Percentiles rank a stretch among this genome's conserved stretches.
Conservation (phyloP, 2,888 invertebrate genomes). For the Tipula helvola region DNA sequence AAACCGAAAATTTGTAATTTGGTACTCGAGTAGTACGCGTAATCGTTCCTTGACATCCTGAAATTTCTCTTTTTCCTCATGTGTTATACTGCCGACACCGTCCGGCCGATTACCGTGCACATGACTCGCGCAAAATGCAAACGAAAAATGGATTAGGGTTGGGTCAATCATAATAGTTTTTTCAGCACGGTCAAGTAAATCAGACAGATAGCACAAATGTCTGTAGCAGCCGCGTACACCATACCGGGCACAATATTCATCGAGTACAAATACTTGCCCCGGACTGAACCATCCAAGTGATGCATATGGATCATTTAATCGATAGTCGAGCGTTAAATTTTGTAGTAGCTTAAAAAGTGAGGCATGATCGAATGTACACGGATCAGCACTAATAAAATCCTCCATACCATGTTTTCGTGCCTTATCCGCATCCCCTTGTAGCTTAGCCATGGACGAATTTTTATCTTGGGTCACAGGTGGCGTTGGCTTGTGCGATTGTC, state of each 20-base stretch:
- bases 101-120: conserved; percentile 99
- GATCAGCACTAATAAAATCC: conserved; percentile 98
- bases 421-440: conserved; percentile 63
- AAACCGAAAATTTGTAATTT: conserved; percentile 98
- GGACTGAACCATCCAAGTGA: conserved; percentile 99
- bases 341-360: conserved; percentile 85
- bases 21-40: conserved; percentile 83
- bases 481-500: conserved; percentile 97
- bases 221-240: conserved; percentile 95
- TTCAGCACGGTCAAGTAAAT: conserved; percentile 89
- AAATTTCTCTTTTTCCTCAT: conserved; percentile 96
- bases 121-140: conserved; percentile 98
- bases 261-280: conserved; percentile 95
- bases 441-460: conserved; percentile 73
- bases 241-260: conserved; percentile 95
- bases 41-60: conserved; percentile 94
- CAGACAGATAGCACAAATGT: conserved; percentile 90
- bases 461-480: conserved; percentile 82
- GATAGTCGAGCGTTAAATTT: conserved; percentile 84
- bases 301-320: conserved; percentile 95
- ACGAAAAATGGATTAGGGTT: conserved; percentile 96
- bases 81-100: conserved; percentile 96
- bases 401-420: conserved; percentile 99
- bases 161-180: conserved; percentile 94
- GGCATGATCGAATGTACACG: conserved; percentile 93